Conservation (phyloP, 30 jellyfish, hydroid and myxozoan genomes). For the Pelagia noctiluca region DNA sequence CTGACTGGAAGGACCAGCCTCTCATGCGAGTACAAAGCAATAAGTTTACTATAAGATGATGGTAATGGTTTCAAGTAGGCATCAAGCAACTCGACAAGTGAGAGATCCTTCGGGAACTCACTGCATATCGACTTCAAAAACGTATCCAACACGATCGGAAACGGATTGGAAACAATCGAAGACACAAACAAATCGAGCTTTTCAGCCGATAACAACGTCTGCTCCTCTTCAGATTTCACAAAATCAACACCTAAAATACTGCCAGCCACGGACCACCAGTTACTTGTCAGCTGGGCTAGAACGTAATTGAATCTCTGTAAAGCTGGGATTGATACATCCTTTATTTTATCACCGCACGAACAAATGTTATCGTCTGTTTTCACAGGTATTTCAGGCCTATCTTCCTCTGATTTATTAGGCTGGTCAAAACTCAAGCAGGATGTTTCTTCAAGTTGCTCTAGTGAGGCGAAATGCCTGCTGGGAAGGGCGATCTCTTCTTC, state of each 20-base stretch:
- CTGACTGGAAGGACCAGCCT: background rate
- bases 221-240: background rate
- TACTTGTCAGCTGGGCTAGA: conserved; percentile 44
- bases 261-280: conserved; percentile 71
- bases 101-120: background rate
- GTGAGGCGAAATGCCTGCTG: background rate
- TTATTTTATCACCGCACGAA: background rate
- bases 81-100: background rate
- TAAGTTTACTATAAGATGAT: background rate
- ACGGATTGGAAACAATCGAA: conserved; percentile 50
- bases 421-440: background rate
- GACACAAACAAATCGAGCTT: conserved; percentile 59
- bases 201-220: background rate
- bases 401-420: background rate
- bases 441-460: background rate
- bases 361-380: background rate
- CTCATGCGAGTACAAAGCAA: background rate
- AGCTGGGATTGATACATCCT: background rate
- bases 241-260: conserved; percentile 30
- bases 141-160: background rate
- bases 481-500: background rate
- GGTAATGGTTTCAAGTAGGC: background rate
- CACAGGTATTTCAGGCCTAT: background rate
- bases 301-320: conserved; percentile 56
- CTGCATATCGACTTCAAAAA: background rate